Conservation (phyloP, 1,140 invertebrate genomes). For the Macrocentrus cingulum region DNA sequence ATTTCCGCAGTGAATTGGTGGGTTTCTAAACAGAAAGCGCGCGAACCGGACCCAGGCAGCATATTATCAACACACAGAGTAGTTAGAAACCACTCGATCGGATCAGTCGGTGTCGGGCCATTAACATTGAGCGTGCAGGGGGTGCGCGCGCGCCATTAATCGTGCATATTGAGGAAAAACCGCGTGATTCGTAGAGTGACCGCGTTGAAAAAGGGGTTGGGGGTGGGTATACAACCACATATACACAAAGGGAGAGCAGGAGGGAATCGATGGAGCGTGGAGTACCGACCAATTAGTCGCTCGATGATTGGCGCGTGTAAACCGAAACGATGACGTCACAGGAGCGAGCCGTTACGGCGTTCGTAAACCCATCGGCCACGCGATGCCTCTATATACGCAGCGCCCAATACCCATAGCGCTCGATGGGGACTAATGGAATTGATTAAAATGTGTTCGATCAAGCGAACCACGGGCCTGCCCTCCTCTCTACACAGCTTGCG, state of each 20-base stretch:
- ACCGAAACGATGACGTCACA: constrained; percentile 54
- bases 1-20: too few species aligned
- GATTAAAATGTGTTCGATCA: constrained; percentile 60
- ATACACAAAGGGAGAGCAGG: neutral
- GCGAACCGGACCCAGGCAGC: too few species aligned
- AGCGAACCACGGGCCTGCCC: constrained; percentile 41
- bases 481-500: constrained; percentile 24
- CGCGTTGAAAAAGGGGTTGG: neutral
- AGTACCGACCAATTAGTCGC: constrained; percentile 52
- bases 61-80: neutral
- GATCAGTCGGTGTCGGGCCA: constrained; percentile 14
- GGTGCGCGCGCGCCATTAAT: constrained; percentile 38
- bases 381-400: constrained; percentile 17
- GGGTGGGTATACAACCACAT: neutral
- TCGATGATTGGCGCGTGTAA: constrained; percentile 56
- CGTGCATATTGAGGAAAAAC: constrained; percentile 43
- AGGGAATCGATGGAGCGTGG: constrained; percentile 48
- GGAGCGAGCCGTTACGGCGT: constrained; percentile 26
- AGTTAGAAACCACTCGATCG: constrained; percentile 4
- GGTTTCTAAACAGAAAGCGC: too few species aligned
- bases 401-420: constrained; percentile 22
- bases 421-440: constrained; percentile 56
- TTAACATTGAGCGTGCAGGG: constrained; percentile 21
- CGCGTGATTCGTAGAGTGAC: constrained; percentile 38
- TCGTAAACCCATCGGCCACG: constrained; percentile 25